These are phyloP conservation scores for Drosophila nr. perissopoda DNA, from an alignment of 2,888 invertebrate species.

Conservation along the genomic window DNA sequence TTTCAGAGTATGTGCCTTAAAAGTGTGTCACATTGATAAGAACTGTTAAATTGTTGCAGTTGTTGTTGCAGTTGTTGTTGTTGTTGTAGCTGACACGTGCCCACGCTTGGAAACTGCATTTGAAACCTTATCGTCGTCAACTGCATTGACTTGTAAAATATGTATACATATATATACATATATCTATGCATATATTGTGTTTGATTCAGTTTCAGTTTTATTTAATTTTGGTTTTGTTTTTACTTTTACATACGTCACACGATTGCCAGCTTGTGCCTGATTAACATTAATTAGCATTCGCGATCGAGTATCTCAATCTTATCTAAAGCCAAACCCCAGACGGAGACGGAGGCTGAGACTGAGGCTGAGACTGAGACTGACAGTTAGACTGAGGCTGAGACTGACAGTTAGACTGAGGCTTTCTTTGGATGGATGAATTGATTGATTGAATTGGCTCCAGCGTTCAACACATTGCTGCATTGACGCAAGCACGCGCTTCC, in stretches of 20 bases:
- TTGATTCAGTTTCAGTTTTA: conserved; percentile 9
- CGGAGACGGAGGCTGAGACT: background rate
- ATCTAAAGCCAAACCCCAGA: background rate
- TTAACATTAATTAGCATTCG: conserved; percentile 57
- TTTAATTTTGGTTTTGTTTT: conserved; percentile 5
- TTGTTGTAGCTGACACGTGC: conserved; percentile 30
- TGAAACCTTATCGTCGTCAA: background rate
- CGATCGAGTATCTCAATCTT: conserved; percentile 6
- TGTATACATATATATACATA: background rate
- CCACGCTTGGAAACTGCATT: conserved; percentile 24
- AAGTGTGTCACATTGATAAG: conserved; percentile 41
- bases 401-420: background rate
- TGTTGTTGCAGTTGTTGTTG: background rate
- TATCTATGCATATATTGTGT: background rate
- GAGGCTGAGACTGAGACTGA: background rate
- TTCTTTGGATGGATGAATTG: conserved; percentile 20
- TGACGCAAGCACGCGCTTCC: background rate
- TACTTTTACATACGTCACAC: conserved; percentile 25
- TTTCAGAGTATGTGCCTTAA: background rate
- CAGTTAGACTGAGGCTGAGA: background rate
- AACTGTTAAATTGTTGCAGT: background rate
- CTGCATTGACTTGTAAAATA: conserved; percentile 16
- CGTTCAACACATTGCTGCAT: background rate
- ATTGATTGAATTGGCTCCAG: background rate
- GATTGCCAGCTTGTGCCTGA: conserved; percentile 39